A percentile compares a stretch with the other conserved stretches of the same genome.
Conservation (phyloP, 2,888 invertebrate genomes). For the Cheilosia urbana region DNA sequence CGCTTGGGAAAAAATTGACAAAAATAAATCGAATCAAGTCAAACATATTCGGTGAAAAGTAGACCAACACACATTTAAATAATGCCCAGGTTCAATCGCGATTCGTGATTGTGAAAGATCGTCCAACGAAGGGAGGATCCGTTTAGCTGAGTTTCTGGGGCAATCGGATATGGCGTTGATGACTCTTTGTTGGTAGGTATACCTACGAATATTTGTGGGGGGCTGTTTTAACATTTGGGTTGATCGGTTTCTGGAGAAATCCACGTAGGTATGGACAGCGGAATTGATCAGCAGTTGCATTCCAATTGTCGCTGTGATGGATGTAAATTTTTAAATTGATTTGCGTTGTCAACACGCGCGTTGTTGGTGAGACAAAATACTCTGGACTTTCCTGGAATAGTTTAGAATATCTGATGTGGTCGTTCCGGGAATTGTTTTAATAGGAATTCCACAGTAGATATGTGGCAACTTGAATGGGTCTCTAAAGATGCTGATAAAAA, state of each 20-base stretch:
- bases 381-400: slow-evolving; percentile 37
- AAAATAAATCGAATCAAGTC: slow-evolving; percentile 62
- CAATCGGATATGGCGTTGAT: slow-evolving; percentile 55
- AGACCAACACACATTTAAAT: slow-evolving; percentile 65
- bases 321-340: slow-evolving; percentile 39
- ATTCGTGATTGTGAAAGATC: slow-evolving; percentile 63
- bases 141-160: slow-evolving; percentile 8
- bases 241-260: slow-evolving; percentile 65
- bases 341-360: slow-evolving; percentile 25
- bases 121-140: slow-evolving; percentile 27
- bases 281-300: slow-evolving; percentile 35
- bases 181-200: slow-evolving; percentile 26
- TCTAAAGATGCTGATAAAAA: too few relatives aligned
- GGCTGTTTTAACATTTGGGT: slow-evolving; percentile 58
- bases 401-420: slow-evolving; percentile 11
- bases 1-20: slow-evolving; percentile 20
- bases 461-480: neutral
- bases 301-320: slow-evolving; percentile 5
- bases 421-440: slow-evolving; percentile 4
- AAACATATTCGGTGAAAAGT: slow-evolving; percentile 65
- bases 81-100: slow-evolving; percentile 43
- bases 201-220: neutral
- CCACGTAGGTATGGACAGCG: slow-evolving; percentile 13
- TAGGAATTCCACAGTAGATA: neutral
- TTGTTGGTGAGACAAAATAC: neutral